Evolutionary conservation across 2,888 invertebrate genomes (phyloP).

Genomic region (Habrosyne pyritoides): DNA sequence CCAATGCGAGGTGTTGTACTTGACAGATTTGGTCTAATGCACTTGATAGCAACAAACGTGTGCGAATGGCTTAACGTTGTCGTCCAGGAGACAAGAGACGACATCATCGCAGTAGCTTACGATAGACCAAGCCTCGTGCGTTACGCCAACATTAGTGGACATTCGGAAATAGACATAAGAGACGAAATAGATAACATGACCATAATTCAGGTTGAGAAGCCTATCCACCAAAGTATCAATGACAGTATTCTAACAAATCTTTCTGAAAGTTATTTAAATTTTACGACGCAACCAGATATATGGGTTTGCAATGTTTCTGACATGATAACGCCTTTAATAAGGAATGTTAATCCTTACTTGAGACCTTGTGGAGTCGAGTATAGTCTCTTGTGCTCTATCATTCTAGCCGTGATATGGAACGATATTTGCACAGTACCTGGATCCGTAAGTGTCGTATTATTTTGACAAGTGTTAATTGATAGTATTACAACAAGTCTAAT

Average conservation of each 20-base stretch:
- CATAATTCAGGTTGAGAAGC: slow-evolving; percentile 32
- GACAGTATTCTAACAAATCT: slow-evolving; percentile 31
- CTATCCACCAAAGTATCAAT: slow-evolving; percentile 18
- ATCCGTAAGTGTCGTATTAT: slow-evolving; percentile 54
- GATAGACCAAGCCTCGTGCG: slow-evolving; percentile 56
- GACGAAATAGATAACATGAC: slow-evolving; percentile 53
- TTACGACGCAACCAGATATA: slow-evolving; percentile 41
- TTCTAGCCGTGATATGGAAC: slow-evolving; percentile 91
- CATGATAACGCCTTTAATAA: slow-evolving; percentile 85
- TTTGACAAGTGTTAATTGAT: slow-evolving; percentile 9
- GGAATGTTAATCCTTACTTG: slow-evolving; percentile 89
- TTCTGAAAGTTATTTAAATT: slow-evolving; percentile 37
- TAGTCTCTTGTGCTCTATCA: slow-evolving; percentile 90
- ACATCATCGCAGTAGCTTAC: slow-evolving; percentile 85
- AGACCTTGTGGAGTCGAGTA: slow-evolving; percentile 93
- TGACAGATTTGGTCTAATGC: slow-evolving; percentile 95
- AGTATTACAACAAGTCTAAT: too few relatives aligned
- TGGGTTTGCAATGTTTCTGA: slow-evolving; percentile 76
- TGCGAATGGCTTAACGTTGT: slow-evolving; percentile 96
- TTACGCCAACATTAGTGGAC: slow-evolving; percentile 65
- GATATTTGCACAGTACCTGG: slow-evolving; percentile 85
- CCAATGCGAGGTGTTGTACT: slow-evolving; percentile 77
- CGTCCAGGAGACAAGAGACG: slow-evolving; percentile 94
- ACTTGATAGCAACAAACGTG: slow-evolving; percentile 95
- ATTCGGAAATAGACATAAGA: slow-evolving; percentile 44